Base-by-base conservation (phyloP, 2,113 vertebrate genomes). In the Ciconia stormi region DNA sequence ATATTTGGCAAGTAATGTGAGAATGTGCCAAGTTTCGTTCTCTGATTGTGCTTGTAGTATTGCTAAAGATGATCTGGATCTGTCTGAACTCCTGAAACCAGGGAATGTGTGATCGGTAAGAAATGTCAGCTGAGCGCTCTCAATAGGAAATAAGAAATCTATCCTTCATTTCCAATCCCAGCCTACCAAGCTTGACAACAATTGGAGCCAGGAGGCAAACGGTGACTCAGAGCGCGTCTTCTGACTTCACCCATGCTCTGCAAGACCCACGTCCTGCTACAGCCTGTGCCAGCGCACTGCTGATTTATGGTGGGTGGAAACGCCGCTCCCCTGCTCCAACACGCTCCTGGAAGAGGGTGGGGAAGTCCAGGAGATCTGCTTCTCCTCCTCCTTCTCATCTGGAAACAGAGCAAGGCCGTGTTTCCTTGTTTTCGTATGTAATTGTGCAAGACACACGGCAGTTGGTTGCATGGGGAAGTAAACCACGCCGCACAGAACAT, bases 401-500 rank as follows among this genome's bases (percentile, higher is more conserved):
- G 79, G 63, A 53, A 46, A 18, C 21, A 42, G 38, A 47, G 38
- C 70, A n/a, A 42, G 55, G 83, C 55, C 1, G 0, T 2, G 9
- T 29, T 26, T 29, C 62, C 71, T 20, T 9, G 36, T 40, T 26
- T 52, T 34, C 9, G 1, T 1, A 0, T 7, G 2, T 7, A 3
- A 7, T 1, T 29, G 34, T 30, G 74, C 69, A 52, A 30, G 67
- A 21, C 49, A 4, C 23, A 3, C 1, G 3, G 44, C 6, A 1
- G 25, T 2, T 10, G 36, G 47, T 4, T 2, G 34, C 67, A 27
- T 0, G 40, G 65, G 42, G 38, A 15, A 16, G 56, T 3, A 11
- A 62, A 21, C 18, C 44, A 6, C 62, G 4, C 3, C 1, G 16
- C 13, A 4, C 14, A 12, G 32, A 47, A 15, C 6, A 0, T 0